These are phyloP conservation scores for Melipona quadrifasciata DNA, from an alignment of 1,140 invertebrate genomes.

Conservation along the genomic window DNA sequence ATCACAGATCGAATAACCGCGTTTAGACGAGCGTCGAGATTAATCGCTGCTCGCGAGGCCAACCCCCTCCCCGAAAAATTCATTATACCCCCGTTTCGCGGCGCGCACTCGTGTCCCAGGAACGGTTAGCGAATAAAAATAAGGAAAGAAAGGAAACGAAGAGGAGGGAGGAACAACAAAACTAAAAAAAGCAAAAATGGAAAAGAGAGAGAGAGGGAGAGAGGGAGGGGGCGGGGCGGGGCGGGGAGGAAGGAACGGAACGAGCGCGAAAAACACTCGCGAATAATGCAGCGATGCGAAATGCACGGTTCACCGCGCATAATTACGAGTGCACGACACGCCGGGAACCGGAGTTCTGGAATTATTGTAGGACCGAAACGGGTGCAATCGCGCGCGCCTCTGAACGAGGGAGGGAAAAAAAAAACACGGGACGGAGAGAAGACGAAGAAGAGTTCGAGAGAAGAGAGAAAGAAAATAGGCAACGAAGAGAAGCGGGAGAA, in stretches of 20 bases:
- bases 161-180: background rate
- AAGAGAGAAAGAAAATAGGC: too few relatives aligned
- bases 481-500: background rate
- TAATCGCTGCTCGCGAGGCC: slow-evolving; percentile 35
- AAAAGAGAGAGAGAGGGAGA: background rate
- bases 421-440: slow-evolving; percentile 33
- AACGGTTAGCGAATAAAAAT: slow-evolving; percentile 10
- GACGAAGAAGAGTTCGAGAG: too few relatives aligned
- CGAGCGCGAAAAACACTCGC: slow-evolving; percentile 56
- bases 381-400: slow-evolving; percentile 31
- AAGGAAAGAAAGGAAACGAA: background rate
- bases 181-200: background rate
- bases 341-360: slow-evolving; percentile 44
- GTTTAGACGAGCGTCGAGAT: slow-evolving; percentile 51
- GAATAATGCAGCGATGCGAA: slow-evolving; percentile 65
- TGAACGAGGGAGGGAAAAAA: slow-evolving; percentile 46
- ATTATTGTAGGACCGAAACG: slow-evolving; percentile 61
- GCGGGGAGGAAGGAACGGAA: background rate
- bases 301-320: slow-evolving; percentile 66
- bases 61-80: slow-evolving; percentile 35
- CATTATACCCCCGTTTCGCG: slow-evolving; percentile 39
- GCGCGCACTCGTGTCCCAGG: background rate
- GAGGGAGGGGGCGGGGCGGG: background rate
- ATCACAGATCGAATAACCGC: slow-evolving; percentile 48
- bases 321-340: slow-evolving; percentile 65